Percentiles rank a stretch among this genome's conserved stretches.
Evolutionary conservation across 2,888 invertebrate genomes (phyloP).

Genomic region (Neoscelio sp.): DNA sequence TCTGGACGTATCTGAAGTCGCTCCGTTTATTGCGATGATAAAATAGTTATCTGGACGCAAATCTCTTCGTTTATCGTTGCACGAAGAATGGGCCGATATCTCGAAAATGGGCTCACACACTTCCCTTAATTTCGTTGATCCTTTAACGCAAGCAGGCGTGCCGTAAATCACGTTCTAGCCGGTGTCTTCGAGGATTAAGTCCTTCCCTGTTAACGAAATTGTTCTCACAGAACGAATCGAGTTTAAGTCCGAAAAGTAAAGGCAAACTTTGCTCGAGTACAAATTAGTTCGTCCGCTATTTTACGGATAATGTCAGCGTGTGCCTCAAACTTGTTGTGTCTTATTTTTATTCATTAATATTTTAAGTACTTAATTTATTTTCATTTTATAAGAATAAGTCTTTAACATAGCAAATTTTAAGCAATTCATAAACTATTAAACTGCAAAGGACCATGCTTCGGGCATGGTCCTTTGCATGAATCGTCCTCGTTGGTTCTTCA

Average conservation of each 20-base stretch:
- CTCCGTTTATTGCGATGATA: conserved; percentile 71
- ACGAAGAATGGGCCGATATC: conserved; percentile 72
- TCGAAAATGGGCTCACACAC: conserved; percentile 75
- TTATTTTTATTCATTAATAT: too few species aligned
- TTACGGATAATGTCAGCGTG: background rate
- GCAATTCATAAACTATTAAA: too few species aligned
- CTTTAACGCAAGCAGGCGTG: conserved; percentile 58
- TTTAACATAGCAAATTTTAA: too few species aligned
- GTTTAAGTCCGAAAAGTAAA: conserved; percentile 40
- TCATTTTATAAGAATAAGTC: too few species aligned
- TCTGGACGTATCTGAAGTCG: conserved; percentile 19
- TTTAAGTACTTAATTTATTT: too few species aligned
- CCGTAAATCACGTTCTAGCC: conserved; percentile 67
- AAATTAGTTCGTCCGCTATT: conserved; percentile 18
- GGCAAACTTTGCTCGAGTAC: conserved; percentile 30
- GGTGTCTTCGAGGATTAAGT: conserved; percentile 54
- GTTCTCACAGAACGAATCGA: conserved; percentile 48
- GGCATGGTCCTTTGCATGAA: too few species aligned
- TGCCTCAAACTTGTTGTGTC: too few species aligned
- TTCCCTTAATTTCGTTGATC: conserved; percentile 77
- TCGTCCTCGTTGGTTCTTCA: conserved; percentile 25
- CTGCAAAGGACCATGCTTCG: too few species aligned
- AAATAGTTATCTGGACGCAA: conserved; percentile 74
- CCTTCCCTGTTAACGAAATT: conserved; percentile 53
- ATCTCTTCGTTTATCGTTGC: conserved; percentile 25